Evolutionary conservation across 2,113 vertebrate genomes (phyloP), one percentile per base, ranked within the genome.

Genomic region (Grammomys dolichurus): DNA sequence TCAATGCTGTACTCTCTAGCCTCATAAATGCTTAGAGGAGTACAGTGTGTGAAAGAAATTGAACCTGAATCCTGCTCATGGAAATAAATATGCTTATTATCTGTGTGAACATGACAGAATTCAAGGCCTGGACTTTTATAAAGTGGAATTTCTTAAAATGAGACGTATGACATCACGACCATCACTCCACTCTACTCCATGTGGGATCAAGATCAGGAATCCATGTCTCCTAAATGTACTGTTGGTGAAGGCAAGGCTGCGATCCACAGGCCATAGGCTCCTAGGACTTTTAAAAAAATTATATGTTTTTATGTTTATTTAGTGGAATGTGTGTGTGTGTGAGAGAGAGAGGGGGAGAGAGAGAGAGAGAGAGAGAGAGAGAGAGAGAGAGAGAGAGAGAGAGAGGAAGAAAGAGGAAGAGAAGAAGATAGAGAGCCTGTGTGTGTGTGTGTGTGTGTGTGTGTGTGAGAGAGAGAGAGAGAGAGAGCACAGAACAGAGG

Each of bases 41-140:
- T 13, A 24, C 67, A 86, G 7, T 17, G 54, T 78, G 17, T 73
- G 70, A 82, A 13, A 73, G 43, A 92, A 70, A 54, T 28, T 67
- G 48, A 65, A 73, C 7, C 26, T 73, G 67, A 67, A 46, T 72
- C 12, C 40, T 43, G 6, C n/a, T 46, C 43, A 86, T 36, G 58
- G n/a, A 81, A 90, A 86, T 63, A 89, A 89, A 81, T 75, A 36
- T 63, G 26, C 92, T 87, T 60, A 4, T 80, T 84, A 93, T 76
- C 43, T 72, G 24, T 86, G 20, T 51, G 58, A 90, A 31, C 51
- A 75, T 48, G 63, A 65, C 91, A 10, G 76, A 36, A 70, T 84
- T 89, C 75, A 93, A 93, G 63, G 26, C 80, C 63, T 94, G 67
- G 14, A 51, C 75, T 94, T 96, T 81, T 36, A n/a, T 26, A 51